Evolutionary conservation across 2,113 vertebrate species (phyloP).

Genomic region (Todiramphus chloris): DNA sequence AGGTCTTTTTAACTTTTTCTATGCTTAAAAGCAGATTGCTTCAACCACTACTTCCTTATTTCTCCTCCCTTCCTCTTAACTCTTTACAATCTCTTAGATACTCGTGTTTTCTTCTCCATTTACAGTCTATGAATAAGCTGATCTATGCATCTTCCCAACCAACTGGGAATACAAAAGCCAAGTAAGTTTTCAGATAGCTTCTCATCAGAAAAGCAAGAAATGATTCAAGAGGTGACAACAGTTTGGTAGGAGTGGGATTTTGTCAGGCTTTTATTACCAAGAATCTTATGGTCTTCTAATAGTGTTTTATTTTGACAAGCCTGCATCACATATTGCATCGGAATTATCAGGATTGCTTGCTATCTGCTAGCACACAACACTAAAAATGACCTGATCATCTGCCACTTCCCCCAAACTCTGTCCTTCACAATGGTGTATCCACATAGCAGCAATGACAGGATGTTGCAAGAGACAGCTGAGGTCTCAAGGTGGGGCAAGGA

Average conservation of each 20-base stretch:
- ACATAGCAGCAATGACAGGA: neutral
- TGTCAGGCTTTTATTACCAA: neutral
- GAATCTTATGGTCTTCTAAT: neutral
- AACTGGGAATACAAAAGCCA: neutral
- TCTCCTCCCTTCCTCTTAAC: slow-evolving; percentile 58
- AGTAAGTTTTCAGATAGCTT: neutral
- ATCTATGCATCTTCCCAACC: neutral
- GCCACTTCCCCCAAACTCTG: neutral
- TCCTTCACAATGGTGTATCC: neutral
- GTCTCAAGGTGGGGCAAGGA: neutral
- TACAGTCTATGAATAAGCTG: neutral
- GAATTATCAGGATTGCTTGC: neutral
- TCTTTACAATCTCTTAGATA: neutral
- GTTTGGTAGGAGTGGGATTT: neutral
- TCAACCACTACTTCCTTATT: slow-evolving; percentile 59
- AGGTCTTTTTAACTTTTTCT: neutral
- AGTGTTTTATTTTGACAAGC: neutral
- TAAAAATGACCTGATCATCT: neutral
- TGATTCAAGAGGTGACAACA: neutral
- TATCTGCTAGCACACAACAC: neutral
- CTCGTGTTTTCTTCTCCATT: neutral
- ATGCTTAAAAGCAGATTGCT: slow-evolving; percentile 7
- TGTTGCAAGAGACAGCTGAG: neutral
- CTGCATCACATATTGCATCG: neutral
- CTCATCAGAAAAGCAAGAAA: neutral